Evolutionary conservation across 2,113 vertebrate species (phyloP).

Genomic region (Cottus gobio): DNA sequence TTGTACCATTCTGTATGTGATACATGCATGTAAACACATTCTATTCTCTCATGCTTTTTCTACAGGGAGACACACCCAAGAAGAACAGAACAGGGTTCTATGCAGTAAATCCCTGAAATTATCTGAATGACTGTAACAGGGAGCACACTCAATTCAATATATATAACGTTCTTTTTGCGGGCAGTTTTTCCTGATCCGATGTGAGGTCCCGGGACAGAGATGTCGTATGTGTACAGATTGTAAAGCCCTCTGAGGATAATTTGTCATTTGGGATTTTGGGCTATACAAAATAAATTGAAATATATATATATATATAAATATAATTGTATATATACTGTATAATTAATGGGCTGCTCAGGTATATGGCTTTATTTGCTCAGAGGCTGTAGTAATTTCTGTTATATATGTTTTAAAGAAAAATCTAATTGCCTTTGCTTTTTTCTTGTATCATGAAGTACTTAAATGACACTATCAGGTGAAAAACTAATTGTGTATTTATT

Average conservation of each 20-base stretch:
- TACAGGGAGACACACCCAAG: conserved; percentile 56
- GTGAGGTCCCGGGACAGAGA: too few relatives aligned
- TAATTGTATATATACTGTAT: too few relatives aligned
- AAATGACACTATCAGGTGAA: background rate
- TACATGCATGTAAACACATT: background rate
- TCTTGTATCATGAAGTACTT: background rate
- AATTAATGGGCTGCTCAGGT: background rate
- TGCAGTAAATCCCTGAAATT: conserved; percentile 62
- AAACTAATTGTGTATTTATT: background rate
- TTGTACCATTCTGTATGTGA: background rate
- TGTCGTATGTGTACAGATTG: too few relatives aligned
- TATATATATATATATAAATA: too few relatives aligned
- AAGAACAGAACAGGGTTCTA: conserved; percentile 67
- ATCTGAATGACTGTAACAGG: conserved; percentile 42
- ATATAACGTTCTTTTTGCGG: too few relatives aligned
- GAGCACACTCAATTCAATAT: background rate
- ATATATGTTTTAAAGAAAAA: background rate
- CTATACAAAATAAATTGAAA: too few relatives aligned
- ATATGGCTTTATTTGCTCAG: background rate
- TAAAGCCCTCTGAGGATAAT: too few relatives aligned
- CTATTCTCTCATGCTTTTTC: background rate
- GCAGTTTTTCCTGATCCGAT: too few relatives aligned
- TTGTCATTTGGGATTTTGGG: too few relatives aligned
- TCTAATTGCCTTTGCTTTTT: background rate
- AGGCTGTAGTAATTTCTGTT: background rate